These are phyloP conservation scores for Drosophila nigritarsus DNA, from an alignment of 2,888 invertebrate species.

Conservation along the genomic window DNA sequence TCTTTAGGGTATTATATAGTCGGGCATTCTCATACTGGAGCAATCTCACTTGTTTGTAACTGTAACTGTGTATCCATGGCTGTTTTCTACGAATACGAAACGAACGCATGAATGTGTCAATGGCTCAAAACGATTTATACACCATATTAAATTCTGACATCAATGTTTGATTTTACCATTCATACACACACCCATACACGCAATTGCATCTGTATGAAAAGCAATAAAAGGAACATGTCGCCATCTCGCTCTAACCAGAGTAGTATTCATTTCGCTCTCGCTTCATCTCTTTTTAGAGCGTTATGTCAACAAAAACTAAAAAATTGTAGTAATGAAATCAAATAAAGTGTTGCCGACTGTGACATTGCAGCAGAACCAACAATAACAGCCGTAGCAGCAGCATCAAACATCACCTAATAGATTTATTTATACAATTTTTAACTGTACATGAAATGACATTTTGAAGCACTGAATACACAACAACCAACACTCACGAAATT, in stretches of 20 bases:
- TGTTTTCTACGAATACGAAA: slow-evolving; percentile 55
- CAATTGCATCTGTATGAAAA: slow-evolving; percentile 26
- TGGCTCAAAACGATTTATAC: slow-evolving; percentile 81
- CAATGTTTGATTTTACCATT: slow-evolving; percentile 74
- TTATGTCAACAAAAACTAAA: slow-evolving; percentile 59
- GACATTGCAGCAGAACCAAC: slow-evolving; percentile 49
- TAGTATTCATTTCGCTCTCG: neutral
- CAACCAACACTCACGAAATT: slow-evolving; percentile 49
- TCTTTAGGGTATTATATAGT: slow-evolving; percentile 5
- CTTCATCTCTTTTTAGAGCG: slow-evolving; percentile 20
- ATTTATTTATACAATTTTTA: slow-evolving; percentile 69
- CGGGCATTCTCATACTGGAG: neutral
- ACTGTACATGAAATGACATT: slow-evolving; percentile 60
- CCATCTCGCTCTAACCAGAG: slow-evolving; percentile 6
- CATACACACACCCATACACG: slow-evolving; percentile 13
- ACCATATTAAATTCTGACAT: slow-evolving; percentile 81
- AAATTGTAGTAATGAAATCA: slow-evolving; percentile 67
- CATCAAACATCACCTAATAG: slow-evolving; percentile 59
- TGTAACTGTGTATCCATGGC: slow-evolving; percentile 19
- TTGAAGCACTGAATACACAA: slow-evolving; percentile 23
- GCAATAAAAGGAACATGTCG: slow-evolving; percentile 46
- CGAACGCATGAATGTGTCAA: slow-evolving; percentile 80
- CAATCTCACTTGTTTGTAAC: slow-evolving; percentile 6
- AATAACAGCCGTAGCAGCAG: slow-evolving; percentile 4
- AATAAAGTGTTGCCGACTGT: slow-evolving; percentile 65